Evolutionary conservation across 2,888 invertebrate species (phyloP).

Genomic region (Lasioglossum calceatum): DNA sequence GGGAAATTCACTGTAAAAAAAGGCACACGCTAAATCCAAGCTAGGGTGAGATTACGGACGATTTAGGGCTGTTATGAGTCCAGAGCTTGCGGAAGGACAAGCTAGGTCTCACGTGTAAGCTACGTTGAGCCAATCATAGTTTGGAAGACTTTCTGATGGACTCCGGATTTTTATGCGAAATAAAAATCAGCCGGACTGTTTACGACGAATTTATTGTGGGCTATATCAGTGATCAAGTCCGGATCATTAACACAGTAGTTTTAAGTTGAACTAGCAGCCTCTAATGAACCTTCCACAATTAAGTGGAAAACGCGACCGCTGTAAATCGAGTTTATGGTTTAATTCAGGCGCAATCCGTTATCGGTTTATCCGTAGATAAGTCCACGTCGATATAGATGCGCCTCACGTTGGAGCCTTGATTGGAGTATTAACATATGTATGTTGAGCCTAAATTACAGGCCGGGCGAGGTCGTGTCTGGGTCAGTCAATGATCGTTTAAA

Average conservation of each 20-base stretch:
- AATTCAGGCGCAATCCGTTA: background rate
- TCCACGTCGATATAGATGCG: background rate
- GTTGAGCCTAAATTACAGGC: background rate
- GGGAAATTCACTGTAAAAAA: no score
- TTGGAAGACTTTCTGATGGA: background rate
- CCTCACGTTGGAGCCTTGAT: background rate
- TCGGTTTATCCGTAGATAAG: conserved; percentile 6
- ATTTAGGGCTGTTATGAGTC: background rate
- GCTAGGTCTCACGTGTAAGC: background rate
- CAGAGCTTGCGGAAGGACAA: no score
- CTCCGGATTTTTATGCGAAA: background rate
- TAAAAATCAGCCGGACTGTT: no score
- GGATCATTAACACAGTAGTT: no score
- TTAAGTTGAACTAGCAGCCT: background rate
- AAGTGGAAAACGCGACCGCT: background rate
- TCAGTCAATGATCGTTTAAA: conserved; percentile 14
- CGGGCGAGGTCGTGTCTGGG: background rate
- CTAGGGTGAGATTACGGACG: background rate
- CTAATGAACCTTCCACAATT: background rate
- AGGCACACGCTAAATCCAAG: background rate
- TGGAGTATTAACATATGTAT: background rate
- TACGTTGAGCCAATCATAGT: background rate
- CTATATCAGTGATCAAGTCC: no score
- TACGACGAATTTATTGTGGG: no score
- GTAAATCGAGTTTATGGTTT: background rate